These are phyloP conservation scores for Mirza zaza DNA, from an alignment of 2,113 vertebrate genomes.

Conservation along the genomic window DNA sequence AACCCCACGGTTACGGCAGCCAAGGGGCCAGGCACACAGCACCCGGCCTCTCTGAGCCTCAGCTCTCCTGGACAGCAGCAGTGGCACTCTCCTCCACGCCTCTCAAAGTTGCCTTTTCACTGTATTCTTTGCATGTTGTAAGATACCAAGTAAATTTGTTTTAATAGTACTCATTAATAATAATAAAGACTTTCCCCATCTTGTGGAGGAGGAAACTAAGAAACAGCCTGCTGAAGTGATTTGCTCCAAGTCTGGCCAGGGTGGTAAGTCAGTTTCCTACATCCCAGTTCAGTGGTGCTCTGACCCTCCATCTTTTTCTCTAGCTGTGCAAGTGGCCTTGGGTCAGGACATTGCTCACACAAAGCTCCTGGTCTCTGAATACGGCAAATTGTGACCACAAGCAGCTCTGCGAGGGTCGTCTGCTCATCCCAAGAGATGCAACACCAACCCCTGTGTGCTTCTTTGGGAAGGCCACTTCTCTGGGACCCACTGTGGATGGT, in stretches of 20 bases:
- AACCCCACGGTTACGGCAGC: not conserved
- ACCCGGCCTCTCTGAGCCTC: not conserved
- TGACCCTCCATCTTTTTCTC: not conserved
- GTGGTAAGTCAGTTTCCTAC: not conserved
- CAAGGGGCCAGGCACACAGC: not conserved
- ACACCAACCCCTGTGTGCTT: slow-evolving; percentile 84
- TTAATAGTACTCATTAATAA: not conserved
- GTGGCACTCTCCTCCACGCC: not conserved
- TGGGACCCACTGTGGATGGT: slow-evolving; percentile 86
- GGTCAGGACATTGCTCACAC: slow-evolving; percentile 84
- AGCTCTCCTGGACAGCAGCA: not conserved
- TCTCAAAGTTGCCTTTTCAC: not conserved
- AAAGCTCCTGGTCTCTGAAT: slow-evolving; percentile 80
- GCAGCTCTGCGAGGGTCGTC: slow-evolving; percentile 37
- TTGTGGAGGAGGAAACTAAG: not conserved
- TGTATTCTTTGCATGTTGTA: not conserved
- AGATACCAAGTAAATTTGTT: not conserved
- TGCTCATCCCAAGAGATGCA: slow-evolving; percentile 83
- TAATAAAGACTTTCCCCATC: too few species aligned
- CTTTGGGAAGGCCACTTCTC: slow-evolving; percentile 80
- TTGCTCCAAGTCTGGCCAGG: not conserved
- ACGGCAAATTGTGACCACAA: slow-evolving; percentile 81
- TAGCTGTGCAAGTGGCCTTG: slow-evolving; percentile 74
- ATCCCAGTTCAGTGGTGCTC: not conserved
- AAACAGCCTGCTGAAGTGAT: not conserved